phyloP scores from a whole-genome alignment of 2,797 vertebrate species.

The Periparus ater region DNA sequence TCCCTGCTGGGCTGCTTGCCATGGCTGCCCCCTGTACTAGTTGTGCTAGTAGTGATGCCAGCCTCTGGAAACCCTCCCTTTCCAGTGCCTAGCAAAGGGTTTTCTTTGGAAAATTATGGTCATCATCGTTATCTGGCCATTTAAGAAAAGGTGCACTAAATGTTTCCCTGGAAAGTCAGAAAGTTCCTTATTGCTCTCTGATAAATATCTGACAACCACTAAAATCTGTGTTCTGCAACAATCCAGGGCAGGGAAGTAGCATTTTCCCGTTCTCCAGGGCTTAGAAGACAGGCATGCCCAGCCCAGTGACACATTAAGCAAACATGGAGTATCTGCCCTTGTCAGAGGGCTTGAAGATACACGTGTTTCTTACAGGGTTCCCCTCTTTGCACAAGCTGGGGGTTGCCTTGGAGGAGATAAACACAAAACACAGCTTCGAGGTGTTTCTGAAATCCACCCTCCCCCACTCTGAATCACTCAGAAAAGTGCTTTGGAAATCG shows the following conservation, averaged over 20 bases:
- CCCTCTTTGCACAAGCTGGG: neutral
- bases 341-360: neutral
- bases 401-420: neutral
- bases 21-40: neutral
- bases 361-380: fast-evolving
- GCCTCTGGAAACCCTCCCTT: neutral
- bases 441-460: neutral
- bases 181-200: neutral
- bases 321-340: neutral
- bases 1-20: neutral
- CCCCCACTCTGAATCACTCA: neutral
- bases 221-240: neutral
- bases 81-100: neutral
- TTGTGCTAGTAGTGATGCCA: fast-evolving
- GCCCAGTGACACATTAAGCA: neutral
- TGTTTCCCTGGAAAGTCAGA: neutral
- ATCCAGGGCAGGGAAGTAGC: neutral
- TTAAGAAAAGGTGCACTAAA: neutral
- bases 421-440: neutral
- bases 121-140: neutral
- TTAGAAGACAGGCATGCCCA: neutral
- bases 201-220: neutral
- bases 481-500: neutral
- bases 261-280: neutral
- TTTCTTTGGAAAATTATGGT: neutral